Base-by-base conservation (phyloP, 2,113 vertebrate species). In the Buteo buteo region DNA sequence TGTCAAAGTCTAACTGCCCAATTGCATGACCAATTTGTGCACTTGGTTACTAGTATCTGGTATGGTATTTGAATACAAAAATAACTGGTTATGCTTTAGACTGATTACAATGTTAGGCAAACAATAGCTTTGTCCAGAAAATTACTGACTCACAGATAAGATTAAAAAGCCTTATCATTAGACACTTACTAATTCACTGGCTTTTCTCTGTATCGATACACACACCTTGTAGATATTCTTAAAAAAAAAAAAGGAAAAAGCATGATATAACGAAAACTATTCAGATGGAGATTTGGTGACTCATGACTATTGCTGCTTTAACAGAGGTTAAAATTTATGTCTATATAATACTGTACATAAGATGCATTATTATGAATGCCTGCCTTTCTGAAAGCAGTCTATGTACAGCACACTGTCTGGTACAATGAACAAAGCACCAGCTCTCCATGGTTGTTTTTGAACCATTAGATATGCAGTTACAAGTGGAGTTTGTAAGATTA, bases 401-500 rank as follows among this genome's bases (percentile, higher is more conserved):
- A n/a, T 52, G 86, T 19, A 20, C 40, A 57, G 78, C 29, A 70
- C 40, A 45, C 86, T 95, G 36, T 21, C 34, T 47, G 25, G 29
- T 52, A 90, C 16, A 86, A 94, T 70, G 73, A 90, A 89, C 76
- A 84, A 65, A 76, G 80, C 57, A 54, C 22, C 31, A 77, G 45
- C 52, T 88, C 85, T 58, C 70, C 69, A 57, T 14, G 11, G 45
- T 9, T 94, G 82, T 57, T 92, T 90, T 91, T 92, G 74, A 96
- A 93, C 86, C 87, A 76, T 58, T 54, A 66, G 65, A 92, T 84
- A 85, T 3, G 32, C 50, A 83, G 55, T 65, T 82, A 96, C 92
- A 98, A 96, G 59, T 47, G 67, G 50, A 70, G 58, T 93, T 95
- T 96, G 87, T 91, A 86, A 82, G 18, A 34, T 47, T 90, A 88